A percentile compares a stretch with the other conserved stretches of the same genome.
These are phyloP conservation scores for Zaprionus capensis DNA, from an alignment of 1,140 invertebrate genomes.

Conservation along the genomic window DNA sequence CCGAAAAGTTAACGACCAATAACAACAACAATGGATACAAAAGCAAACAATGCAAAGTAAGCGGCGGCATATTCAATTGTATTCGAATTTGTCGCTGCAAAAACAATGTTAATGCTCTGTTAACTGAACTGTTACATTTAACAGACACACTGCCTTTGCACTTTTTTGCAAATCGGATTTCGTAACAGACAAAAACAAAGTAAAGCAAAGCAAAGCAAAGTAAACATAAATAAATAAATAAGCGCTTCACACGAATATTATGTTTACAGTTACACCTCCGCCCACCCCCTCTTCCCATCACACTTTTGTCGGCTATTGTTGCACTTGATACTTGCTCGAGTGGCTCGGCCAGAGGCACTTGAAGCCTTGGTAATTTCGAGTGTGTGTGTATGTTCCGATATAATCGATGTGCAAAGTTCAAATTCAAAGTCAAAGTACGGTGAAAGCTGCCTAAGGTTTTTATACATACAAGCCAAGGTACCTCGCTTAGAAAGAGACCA, in stretches of 20 bases:
- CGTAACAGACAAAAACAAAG: conserved; percentile 68
- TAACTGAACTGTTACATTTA: neutral
- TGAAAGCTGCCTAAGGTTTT: neutral
- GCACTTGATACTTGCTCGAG: conserved; percentile 11
- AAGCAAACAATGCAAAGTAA: conserved; percentile 39
- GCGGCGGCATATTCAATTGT: neutral
- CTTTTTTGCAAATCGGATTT: conserved; percentile 45
- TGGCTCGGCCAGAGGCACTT: conserved; percentile 17
- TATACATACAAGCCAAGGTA: neutral
- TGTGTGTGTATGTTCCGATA: conserved; percentile 8
- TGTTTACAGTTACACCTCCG: conserved; percentile 2
- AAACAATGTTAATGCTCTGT: neutral
- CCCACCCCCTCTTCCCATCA: too few species aligned
- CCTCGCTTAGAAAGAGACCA: neutral
- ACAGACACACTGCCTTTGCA: conserved; percentile 27
- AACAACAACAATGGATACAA: neutral
- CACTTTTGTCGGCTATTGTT: neutral
- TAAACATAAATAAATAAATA: conserved; percentile 50
- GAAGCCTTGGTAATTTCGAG: conserved; percentile 13
- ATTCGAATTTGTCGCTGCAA: conserved; percentile 4
- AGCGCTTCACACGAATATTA: conserved; percentile 34
- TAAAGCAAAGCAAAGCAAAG: conserved; percentile 36
- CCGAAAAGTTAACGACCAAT: conserved; percentile 6
- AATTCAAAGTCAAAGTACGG: conserved; percentile 51
- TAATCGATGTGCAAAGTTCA: conserved; percentile 37